Evolutionary conservation across 2,888 invertebrate species (phyloP).

Genomic region (Drosophila heteroneura): DNA sequence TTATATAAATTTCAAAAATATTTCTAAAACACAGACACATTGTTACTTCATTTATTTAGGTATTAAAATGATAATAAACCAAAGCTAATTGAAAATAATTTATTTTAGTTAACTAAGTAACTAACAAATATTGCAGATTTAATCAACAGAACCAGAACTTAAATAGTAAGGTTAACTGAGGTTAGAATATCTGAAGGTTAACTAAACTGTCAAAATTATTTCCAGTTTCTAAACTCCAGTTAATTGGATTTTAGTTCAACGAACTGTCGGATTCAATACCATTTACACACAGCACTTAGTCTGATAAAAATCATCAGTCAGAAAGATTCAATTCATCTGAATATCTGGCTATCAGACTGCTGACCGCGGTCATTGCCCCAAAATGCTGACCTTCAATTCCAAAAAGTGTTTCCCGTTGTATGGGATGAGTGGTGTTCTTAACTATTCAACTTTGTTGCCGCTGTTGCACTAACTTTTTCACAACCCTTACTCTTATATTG

Average conservation of each 20-base stretch:
- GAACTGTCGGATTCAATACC: not conserved
- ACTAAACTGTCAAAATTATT: not conserved
- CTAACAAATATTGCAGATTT: not conserved
- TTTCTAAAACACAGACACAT: not conserved
- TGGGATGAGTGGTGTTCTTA: slow-evolving; percentile 58
- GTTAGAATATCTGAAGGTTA: not conserved
- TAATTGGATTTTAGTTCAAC: not conserved
- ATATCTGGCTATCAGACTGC: slow-evolving; percentile 8
- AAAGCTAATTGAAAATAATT: not conserved
- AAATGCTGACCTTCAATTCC: slow-evolving; percentile 43
- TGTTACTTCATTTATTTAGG: not conserved
- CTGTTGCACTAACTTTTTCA: slow-evolving; percentile 8
- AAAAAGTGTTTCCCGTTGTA: slow-evolving; percentile 55
- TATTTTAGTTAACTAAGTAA: not conserved
- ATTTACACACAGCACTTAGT: slow-evolving; percentile 8
- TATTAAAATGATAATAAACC: not conserved
- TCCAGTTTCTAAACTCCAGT: not conserved
- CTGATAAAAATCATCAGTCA: slow-evolving; percentile 15
- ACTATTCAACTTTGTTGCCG: slow-evolving; percentile 68
- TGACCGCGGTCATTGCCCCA: slow-evolving; percentile 44
- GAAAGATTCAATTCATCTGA: not conserved
- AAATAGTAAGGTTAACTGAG: not conserved
- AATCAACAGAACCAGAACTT: not conserved
- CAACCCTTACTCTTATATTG: slow-evolving; percentile 1
- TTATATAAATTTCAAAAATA: not conserved